Percentiles rank a stretch among this genome's conserved stretches.
phyloP scores from a whole-genome alignment of 2,888 invertebrate genomes.

The Aricia artaxerxes region DNA sequence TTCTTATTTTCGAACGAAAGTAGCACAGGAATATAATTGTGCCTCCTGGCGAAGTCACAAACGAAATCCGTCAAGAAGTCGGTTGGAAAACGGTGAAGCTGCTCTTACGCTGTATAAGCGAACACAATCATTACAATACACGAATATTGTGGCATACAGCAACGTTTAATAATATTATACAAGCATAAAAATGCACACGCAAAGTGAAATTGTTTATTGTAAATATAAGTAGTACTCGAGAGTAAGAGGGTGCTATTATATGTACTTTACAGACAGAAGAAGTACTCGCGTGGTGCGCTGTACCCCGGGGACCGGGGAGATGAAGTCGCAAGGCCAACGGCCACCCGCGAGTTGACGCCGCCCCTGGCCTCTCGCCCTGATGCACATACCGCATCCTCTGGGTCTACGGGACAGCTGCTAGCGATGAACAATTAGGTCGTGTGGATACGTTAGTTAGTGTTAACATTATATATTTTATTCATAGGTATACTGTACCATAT shows the following conservation, averaged over 20 bases:
- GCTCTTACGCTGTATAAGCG: neutral
- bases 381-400: neutral
- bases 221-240: neutral
- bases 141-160: no score
- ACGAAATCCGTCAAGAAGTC: neutral
- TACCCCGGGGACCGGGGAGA: neutral
- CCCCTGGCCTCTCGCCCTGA: neutral
- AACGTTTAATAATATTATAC: no score
- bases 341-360: neutral
- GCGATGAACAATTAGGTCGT: no score
- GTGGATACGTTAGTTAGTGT: no score
- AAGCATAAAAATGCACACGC: neutral
- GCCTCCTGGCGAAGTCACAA: neutral
- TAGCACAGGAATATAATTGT: neutral
- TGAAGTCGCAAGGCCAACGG: neutral
- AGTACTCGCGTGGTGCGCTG: neutral
- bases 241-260: neutral
- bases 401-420: neutral
- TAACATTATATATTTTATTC: no score
- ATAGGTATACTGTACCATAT: no score
- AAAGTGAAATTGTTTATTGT: neutral
- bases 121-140: neutral
- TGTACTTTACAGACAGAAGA: neutral
- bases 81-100: neutral
- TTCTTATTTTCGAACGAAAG: neutral